These are phyloP conservation scores for Stenotaenia linearis DNA, from an alignment of 2,888 invertebrate species.

Conservation along the genomic window DNA sequence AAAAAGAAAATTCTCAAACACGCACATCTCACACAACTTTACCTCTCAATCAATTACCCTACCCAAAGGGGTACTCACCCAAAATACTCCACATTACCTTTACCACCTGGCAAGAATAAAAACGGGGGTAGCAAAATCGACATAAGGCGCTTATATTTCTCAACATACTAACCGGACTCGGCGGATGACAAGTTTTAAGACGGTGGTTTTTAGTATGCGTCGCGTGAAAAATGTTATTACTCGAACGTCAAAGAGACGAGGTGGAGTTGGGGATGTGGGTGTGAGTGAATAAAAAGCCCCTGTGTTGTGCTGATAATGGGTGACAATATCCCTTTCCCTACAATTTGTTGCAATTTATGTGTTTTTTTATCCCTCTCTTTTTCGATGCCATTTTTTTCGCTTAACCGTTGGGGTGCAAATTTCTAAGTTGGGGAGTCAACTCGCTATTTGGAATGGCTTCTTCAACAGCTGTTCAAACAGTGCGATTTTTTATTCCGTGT, in stretches of 20 bases:
- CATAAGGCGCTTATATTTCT: no score
- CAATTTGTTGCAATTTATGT: constrained; percentile 32
- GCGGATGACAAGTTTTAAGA: background rate
- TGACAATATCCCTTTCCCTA: constrained; percentile 31
- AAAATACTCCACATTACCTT: no score
- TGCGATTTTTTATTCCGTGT: background rate
- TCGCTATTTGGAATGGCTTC: background rate
- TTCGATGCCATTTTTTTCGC: background rate
- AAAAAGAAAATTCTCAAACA: no score
- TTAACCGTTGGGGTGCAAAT: constrained; percentile 29
- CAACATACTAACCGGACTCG: background rate
- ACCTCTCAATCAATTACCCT: no score
- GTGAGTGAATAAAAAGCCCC: constrained; percentile 26
- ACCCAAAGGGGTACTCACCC: no score
- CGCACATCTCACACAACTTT: no score
- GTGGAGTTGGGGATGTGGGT: constrained; percentile 14
- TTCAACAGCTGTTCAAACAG: constrained; percentile 6
- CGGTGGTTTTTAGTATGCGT: background rate
- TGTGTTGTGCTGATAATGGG: constrained; percentile 32
- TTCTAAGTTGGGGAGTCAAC: background rate
- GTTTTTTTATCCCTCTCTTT: constrained; percentile 19
- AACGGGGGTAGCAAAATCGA: no score
- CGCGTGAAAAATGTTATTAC: constrained; percentile 33
- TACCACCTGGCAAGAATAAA: no score
- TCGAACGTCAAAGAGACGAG: constrained; percentile 9